Conservation (phyloP, 2,113 vertebrate species). For the Sinocyclocheilus grahami region DNA sequence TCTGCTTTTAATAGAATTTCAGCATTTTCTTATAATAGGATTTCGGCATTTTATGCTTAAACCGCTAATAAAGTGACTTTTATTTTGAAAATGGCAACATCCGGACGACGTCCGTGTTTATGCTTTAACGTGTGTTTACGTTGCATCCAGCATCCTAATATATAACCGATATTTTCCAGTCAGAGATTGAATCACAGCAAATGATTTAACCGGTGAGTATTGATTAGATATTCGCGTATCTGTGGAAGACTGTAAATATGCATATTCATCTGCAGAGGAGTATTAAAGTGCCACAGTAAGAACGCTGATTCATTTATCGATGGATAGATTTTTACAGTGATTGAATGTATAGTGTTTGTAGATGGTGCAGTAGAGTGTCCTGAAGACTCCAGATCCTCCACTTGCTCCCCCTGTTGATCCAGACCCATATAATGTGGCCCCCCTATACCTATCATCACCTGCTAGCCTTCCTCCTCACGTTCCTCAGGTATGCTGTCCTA, state of each 20-base stretch:
- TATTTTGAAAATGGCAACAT: not conserved
- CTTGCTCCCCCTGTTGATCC: constrained; percentile 51
- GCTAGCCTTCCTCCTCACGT: constrained; percentile 89
- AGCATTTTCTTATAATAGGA: no score
- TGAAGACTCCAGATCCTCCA: constrained; percentile 52
- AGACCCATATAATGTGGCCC: constrained; percentile 76
- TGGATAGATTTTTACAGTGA: not conserved
- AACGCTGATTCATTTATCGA: not conserved
- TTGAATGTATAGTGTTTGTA: constrained; percentile 35
- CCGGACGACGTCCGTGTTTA: not conserved
- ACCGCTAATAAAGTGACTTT: not conserved
- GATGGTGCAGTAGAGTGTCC: constrained; percentile 44
- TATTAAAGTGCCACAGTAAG: not conserved
- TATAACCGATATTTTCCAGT: not conserved
- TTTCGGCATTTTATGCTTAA: not conserved
- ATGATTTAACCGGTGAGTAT: not conserved
- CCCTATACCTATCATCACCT: constrained; percentile 87
- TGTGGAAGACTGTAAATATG: not conserved
- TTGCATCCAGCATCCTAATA: not conserved
- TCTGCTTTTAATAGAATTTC: no score
- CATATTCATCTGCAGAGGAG: not conserved
- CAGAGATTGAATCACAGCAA: not conserved
- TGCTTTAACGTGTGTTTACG: not conserved
- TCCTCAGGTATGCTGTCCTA: constrained; percentile 83
- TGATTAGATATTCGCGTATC: not conserved